Percentiles rank a stretch among this genome's conserved stretches.
Conservation (phyloP, 2,888 invertebrate species). For the Leptarthrus brevirostris region DNA sequence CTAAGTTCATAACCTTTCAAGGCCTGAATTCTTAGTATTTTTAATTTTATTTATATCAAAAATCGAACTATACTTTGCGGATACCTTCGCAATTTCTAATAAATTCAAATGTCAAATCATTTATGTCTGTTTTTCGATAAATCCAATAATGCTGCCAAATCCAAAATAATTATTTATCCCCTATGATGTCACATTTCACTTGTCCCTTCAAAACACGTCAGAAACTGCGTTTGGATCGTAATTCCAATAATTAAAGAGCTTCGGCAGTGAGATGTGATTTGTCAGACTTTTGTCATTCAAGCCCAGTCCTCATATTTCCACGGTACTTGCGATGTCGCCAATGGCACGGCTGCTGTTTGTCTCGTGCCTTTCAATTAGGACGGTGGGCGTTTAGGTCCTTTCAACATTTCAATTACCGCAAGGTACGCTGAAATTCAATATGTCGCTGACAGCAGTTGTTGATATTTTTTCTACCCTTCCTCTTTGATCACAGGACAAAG, state of each 20-base stretch:
- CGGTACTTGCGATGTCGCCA: not conserved
- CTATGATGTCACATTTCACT: not conserved
- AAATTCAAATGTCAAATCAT: not conserved
- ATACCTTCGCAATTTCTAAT: too few species aligned
- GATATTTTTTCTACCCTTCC: constrained; percentile 7
- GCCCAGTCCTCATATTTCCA: constrained; percentile 1
- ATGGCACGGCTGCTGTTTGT: constrained; percentile 12
- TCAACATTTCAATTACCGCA: constrained; percentile 40
- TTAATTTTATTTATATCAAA: too few species aligned
- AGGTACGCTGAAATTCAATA: constrained; percentile 38
- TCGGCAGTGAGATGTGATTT: not conserved
- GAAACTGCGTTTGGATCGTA: not conserved
- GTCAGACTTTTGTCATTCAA: not conserved
- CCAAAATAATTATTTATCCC: not conserved
- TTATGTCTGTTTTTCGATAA: not conserved
- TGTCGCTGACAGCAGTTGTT: constrained; percentile 25
- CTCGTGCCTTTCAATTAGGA: constrained; percentile 43
- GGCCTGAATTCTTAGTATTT: too few species aligned
- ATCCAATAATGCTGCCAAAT: not conserved
- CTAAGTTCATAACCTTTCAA: too few species aligned
- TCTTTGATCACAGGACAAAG: constrained; percentile 13
- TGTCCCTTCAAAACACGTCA: not conserved
- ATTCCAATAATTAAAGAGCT: constrained; percentile 38
- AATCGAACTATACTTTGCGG: too few species aligned
- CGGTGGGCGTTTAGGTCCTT: constrained; percentile 34